Percentiles rank a stretch among this genome's conserved stretches.
phyloP scores from a whole-genome alignment of 2,888 invertebrate species.

The Crepidodera aurea region DNA sequence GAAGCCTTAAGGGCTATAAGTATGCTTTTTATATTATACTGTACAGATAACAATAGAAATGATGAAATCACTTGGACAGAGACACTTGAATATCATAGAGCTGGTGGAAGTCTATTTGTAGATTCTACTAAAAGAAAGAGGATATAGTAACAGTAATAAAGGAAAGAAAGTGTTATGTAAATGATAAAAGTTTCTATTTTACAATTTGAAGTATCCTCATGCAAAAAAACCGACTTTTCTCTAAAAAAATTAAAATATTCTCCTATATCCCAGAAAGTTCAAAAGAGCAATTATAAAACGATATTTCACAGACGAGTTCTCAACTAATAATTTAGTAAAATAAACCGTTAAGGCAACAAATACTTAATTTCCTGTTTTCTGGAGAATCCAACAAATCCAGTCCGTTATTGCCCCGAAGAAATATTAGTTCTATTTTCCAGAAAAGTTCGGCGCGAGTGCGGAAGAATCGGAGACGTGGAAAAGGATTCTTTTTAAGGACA shows the following conservation, averaged over 20 bases:
- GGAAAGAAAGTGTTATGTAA: too few relatives aligned
- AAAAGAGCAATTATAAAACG: constrained; percentile 7
- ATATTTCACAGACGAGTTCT: constrained; percentile 8
- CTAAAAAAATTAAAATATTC: not conserved
- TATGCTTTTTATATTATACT: too few relatives aligned
- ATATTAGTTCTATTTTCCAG: constrained; percentile 15
- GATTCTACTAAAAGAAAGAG: too few relatives aligned
- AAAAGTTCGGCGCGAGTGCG: constrained; percentile 6
- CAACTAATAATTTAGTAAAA: constrained; percentile 15
- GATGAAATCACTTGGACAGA: too few relatives aligned
- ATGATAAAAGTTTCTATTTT: too few relatives aligned
- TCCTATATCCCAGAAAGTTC: not conserved
- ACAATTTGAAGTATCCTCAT: too few relatives aligned
- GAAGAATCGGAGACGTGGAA: constrained; percentile 7
- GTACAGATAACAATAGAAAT: too few relatives aligned
- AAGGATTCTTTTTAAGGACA: constrained; percentile 14
- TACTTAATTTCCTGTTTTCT: constrained; percentile 16
- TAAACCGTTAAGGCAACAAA: constrained; percentile 14
- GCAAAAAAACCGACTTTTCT: not conserved
- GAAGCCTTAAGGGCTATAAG: too few relatives aligned
- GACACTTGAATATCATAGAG: too few relatives aligned
- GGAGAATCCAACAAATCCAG: constrained; percentile 8
- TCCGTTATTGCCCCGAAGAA: constrained; percentile 12
- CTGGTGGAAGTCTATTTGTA: too few relatives aligned
- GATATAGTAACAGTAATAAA: too few relatives aligned